Base-by-base conservation (phyloP, 2,113 vertebrate species). In the Salvelinus alpinus region DNA sequence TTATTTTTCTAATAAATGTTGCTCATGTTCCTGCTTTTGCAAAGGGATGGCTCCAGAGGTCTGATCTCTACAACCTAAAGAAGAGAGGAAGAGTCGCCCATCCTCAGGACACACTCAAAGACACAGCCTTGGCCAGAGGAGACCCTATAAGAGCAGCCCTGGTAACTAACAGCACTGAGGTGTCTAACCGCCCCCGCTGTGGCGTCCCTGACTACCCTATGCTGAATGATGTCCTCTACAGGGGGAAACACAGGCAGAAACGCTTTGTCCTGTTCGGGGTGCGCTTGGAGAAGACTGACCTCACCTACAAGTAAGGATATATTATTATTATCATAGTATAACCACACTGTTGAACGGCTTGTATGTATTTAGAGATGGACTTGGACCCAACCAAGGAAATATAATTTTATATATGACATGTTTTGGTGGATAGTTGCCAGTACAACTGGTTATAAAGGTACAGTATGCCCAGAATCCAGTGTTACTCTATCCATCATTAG, bases 251-350 rank as follows among this genome's bases (percentile, higher is more conserved):
- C 76, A 90, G 96, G 18, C 94, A 95, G 84, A 95, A 95, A 71
- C 93, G 96, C n/a, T 98, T 95, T 0, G 94, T 96, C 34, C 88
- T 98, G 72, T 94, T 94, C 0, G 97, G 96, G 0, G 95, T 94
- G 1, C 95, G 94, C 73, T 93, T 95, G 94, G 94, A 96, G 76
- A 97, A 95, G 89, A 95, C 82, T 0, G 89, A 96, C 75, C 95
- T 98, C 86, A 98, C 96, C 34, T 98, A 98, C 92, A 96, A 93
- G 97, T 98, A 95, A 91, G 92, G 16, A 62, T 3, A 71, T 38
- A 27, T 24, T 54, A n/a, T 27, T 3, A 29, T 57, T 44, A 54
- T 54, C 16, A 18, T 54, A 18, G 16, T 18, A 44, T 44, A 44
- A 44, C 38, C 38, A 44, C 38, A 12, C 38, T 44, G 38, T 44